A percentile compares a stretch with the other conserved stretches of the same genome.
phyloP scores from a whole-genome alignment of 2,113 vertebrate species.

The Dipodomys spectabilis region DNA sequence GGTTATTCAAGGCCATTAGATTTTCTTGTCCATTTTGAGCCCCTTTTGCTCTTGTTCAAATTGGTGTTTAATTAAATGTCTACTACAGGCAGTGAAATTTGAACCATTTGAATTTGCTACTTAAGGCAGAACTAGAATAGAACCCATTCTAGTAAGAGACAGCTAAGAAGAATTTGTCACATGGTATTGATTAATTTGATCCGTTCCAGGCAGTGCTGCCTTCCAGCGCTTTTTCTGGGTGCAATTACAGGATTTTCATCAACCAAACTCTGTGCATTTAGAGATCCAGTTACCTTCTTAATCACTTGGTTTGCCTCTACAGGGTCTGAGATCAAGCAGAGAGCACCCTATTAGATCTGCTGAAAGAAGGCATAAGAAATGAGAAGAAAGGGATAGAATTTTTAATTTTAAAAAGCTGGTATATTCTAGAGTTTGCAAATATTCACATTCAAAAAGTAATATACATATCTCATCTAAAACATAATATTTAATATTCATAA shows the following conservation, averaged over 20 bases:
- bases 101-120: background rate
- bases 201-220: background rate
- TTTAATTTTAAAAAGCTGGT: background rate
- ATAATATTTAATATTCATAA: background rate
- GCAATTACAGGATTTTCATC: conserved; percentile 50
- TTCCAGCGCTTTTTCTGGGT: background rate
- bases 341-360: background rate
- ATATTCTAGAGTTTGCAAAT: background rate
- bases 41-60: background rate
- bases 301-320: background rate
- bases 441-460: background rate
- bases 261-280: background rate
- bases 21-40: background rate
- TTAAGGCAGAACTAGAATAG: accelerated
- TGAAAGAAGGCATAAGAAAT: background rate
- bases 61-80: background rate
- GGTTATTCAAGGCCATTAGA: background rate
- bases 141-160: background rate
- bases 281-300: background rate
- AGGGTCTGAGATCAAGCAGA: background rate
- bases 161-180: background rate
- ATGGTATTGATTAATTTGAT: background rate
- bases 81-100: background rate
- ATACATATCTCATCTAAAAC: background rate
- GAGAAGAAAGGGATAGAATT: no score